Conservation (phyloP, 1,140 invertebrate genomes). For the Apis dorsata region DNA sequence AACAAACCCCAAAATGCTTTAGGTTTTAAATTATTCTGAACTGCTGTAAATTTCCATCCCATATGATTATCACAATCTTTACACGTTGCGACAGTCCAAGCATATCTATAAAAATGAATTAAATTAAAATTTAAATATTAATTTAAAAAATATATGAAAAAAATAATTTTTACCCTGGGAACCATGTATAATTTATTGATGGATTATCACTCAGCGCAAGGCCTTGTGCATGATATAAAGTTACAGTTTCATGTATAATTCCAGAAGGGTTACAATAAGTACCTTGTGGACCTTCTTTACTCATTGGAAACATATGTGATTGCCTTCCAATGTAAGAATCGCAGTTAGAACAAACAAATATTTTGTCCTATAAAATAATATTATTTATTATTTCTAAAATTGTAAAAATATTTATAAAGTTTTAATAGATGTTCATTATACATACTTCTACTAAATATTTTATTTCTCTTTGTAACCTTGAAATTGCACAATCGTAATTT, state of each 20-base stretch:
- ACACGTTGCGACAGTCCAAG: slow-evolving; percentile 89
- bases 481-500: slow-evolving; percentile 83
- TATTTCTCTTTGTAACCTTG: slow-evolving; percentile 85
- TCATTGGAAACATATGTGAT: slow-evolving; percentile 90
- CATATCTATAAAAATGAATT: slow-evolving; percentile 15
- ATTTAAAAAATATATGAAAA: not conserved
- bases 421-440: slow-evolving; percentile 20
- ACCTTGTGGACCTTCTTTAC: slow-evolving; percentile 88
- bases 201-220: slow-evolving; percentile 80
- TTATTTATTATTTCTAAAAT: not conserved
- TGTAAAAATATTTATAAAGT: not conserved
- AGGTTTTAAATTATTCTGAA: slow-evolving; percentile 82
- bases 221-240: slow-evolving; percentile 84
- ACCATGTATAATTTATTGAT: slow-evolving; percentile 90
- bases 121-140: not conserved
- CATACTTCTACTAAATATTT: slow-evolving; percentile 83
- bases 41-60: slow-evolving; percentile 89
- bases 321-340: slow-evolving; percentile 83
- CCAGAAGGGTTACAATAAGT: slow-evolving; percentile 91
- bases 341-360: slow-evolving; percentile 86
- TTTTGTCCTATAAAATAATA: slow-evolving; percentile 75
- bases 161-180: slow-evolving; percentile 85
- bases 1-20: slow-evolving; percentile 87
- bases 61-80: slow-evolving; percentile 84
- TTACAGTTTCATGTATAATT: slow-evolving; percentile 90